These are phyloP conservation scores for Trachurus trachurus DNA, from an alignment of 2,797 vertebrate species.

Conservation along the genomic window DNA sequence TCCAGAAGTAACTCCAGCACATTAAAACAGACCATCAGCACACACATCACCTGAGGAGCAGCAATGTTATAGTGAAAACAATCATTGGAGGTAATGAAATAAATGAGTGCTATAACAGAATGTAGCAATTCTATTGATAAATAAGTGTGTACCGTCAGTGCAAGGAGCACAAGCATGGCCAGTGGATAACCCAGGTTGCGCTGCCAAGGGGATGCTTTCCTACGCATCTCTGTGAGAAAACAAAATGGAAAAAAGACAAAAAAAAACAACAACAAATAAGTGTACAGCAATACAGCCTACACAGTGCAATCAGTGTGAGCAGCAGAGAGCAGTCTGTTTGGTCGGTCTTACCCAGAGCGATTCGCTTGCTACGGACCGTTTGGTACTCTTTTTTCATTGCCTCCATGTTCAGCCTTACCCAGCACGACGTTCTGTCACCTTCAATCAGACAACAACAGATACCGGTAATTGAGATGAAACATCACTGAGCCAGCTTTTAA, in stretches of 20 bases:
- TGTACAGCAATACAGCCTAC: background rate
- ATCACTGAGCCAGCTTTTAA: slow-evolving; percentile 13
- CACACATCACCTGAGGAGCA: slow-evolving; percentile 90
- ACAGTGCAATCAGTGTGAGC: background rate
- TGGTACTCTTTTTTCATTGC: slow-evolving; percentile 89
- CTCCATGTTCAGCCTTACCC: slow-evolving; percentile 90
- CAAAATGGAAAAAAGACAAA: background rate
- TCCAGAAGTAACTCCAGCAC: slow-evolving; percentile 96
- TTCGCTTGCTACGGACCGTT: slow-evolving; percentile 86
- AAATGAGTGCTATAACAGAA: background rate
- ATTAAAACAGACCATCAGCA: slow-evolving; percentile 95
- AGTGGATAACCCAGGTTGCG: slow-evolving; percentile 96
- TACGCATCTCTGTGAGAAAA: slow-evolving; percentile 88
- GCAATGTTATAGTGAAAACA: background rate
- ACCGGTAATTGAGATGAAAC: background rate
- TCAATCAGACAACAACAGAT: slow-evolving; percentile 29
- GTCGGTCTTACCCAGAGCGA: slow-evolving; percentile 87
- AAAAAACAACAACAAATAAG: slow-evolving; percentile 4
- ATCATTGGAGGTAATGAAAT: background rate
- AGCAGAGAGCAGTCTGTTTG: slow-evolving; percentile 14
- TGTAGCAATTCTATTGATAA: background rate
- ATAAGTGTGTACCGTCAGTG: slow-evolving; percentile 88
- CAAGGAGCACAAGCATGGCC: slow-evolving; percentile 93
- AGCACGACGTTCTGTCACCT: slow-evolving; percentile 88
- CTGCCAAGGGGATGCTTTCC: slow-evolving; percentile 94